Evolutionary conservation across 2,113 vertebrate species (phyloP), one percentile per base, ranked within the genome.

Genomic region (Rutilus rutilus): DNA sequence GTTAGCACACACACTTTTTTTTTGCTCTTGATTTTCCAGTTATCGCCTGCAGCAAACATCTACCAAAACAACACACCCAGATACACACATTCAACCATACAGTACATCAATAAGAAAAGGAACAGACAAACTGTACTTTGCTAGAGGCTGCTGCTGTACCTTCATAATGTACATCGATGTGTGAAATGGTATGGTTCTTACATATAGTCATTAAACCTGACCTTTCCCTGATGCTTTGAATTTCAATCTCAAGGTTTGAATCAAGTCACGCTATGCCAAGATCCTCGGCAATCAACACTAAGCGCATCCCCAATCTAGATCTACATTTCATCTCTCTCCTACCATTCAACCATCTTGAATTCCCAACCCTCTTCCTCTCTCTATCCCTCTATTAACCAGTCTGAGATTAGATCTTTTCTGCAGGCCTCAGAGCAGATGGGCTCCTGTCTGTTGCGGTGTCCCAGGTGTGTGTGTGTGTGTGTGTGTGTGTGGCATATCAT

Each of bases 351-450:
- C 45, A 67, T 36, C 47, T 14, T 69, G 21, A 64, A 73, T 83
- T 54, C 52, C 47, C 65, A 71, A 39, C 65, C 79, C 79, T 50
- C 60, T 67, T 11, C 2, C 65, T 83, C 65, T n/a, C 36, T 81
- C 59, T 60, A 64, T 85, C 33, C 39, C 62, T 80, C 67, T 75
- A 65, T 86, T 42, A 62, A 45, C 59, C 67, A 65, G 42, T 73
- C 78, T 83, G 47, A 77, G 71, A 86, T 86, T 77, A 36, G 15
- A 81, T 82, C 60, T 52, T 81, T 62, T 57, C 59, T 59, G 67
- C 82, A 83, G 67, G 50, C 50, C 82, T 82, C 83, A 81, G 42
- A 84, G 23, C 71, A 75, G 67, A 50, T 76, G 30, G 74, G 78
- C 59, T 82, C 36, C 77, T 30, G 42, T 54, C 78, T 82, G 54